Conservation (phyloP, 1,140 invertebrate genomes). For the Drosophila suzukii region DNA sequence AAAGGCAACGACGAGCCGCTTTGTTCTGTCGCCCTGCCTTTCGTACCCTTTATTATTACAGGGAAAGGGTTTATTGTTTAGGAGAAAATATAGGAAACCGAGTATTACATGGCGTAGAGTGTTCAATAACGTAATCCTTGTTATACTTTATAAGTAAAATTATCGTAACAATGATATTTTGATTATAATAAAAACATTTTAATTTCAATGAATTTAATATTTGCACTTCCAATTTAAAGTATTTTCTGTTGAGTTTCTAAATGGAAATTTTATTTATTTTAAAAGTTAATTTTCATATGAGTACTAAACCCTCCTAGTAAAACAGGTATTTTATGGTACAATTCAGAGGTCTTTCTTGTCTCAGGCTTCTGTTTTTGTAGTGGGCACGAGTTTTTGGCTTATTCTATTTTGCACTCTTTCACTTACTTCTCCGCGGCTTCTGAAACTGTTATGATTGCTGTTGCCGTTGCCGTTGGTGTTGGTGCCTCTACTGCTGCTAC, state of each 20-base stretch:
- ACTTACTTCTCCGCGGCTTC: conserved; percentile 35
- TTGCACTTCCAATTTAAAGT: no score
- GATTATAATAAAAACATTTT: no score
- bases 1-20: conserved; percentile 77
- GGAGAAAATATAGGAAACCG: neutral
- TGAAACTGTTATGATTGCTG: conserved; percentile 18
- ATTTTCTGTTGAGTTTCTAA: no score
- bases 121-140: no score
- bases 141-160: no score
- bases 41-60: conserved; percentile 17
- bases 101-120: no score
- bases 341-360: neutral
- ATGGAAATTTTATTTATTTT: neutral
- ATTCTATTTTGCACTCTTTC: conserved; percentile 68
- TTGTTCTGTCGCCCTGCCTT: conserved; percentile 55
- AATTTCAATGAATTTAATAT: no score
- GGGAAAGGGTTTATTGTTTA: neutral
- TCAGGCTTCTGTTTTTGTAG: conserved; percentile 38
- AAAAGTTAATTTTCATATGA: neutral
- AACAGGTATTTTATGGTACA: neutral
- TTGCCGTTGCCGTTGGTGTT: conserved; percentile 16
- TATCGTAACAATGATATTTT: no score
- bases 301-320: neutral
- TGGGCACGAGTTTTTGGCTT: conserved; percentile 50
- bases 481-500: conserved; percentile 4